Conservation (phyloP, 2,797 vertebrate species). For the Melanotaenia parkinsoni region DNA sequence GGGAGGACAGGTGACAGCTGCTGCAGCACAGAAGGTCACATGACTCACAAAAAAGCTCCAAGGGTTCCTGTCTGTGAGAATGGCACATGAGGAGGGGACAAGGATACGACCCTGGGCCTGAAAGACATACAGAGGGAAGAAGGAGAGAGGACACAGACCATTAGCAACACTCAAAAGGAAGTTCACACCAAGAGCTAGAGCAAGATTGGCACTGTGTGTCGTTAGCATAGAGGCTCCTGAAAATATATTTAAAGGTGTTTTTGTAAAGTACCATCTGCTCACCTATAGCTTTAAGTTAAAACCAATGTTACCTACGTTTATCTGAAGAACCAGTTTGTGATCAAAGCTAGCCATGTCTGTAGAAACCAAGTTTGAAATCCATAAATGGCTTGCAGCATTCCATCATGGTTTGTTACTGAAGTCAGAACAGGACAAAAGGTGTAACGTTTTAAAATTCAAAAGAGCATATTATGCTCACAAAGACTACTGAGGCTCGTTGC, state of each 20-base stretch:
- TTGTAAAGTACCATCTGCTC: neutral
- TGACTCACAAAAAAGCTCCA: conserved; percentile 87
- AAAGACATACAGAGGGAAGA: conserved; percentile 42
- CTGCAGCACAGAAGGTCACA: conserved; percentile 88
- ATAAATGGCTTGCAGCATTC: neutral
- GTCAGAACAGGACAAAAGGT: neutral
- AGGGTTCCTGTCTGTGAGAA: conserved; percentile 86
- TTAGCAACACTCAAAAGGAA: conserved; percentile 41
- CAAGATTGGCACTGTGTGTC: neutral
- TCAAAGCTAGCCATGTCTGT: neutral
- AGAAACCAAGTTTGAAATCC: neutral
- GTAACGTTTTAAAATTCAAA: conserved; percentile 1
- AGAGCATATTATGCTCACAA: neutral
- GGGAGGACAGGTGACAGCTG: conserved; percentile 88
- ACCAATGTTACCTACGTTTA: neutral
- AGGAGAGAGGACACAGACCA: conserved; percentile 11
- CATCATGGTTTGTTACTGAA: neutral
- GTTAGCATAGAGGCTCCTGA: neutral
- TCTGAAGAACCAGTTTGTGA: neutral
- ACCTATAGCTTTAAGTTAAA: neutral
- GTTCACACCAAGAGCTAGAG: conserved; percentile 35
- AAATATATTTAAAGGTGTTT: conserved; percentile 4
- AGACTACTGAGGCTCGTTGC: neutral
- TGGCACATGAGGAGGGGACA: conserved; percentile 82
- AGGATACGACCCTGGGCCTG: conserved; percentile 79